A percentile compares a stretch with the other conserved stretches of the same genome.
phyloP scores from a whole-genome alignment of 2,797 vertebrate genomes.

The Chaenodraco wilsoni region DNA sequence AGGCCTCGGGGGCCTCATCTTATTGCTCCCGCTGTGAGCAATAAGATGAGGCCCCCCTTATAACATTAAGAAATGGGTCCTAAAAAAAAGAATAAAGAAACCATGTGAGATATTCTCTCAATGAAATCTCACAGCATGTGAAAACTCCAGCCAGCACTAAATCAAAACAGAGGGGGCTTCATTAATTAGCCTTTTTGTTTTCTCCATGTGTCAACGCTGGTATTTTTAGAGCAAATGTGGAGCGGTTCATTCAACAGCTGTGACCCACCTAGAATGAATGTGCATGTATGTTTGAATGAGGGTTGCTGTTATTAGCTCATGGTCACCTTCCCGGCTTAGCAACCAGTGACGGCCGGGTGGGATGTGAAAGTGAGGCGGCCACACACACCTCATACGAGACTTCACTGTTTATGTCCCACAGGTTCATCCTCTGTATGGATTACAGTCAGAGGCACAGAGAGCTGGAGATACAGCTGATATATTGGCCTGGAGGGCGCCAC shows the following conservation, averaged over 20 bases:
- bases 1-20: slow-evolving; percentile 41
- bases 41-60: too few relatives aligned
- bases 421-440: slow-evolving; percentile 50
- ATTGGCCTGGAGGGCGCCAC: slow-evolving; percentile 24
- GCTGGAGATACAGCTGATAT: slow-evolving; percentile 10
- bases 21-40: slow-evolving; percentile 38
- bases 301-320: slow-evolving; percentile 76
- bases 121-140: slow-evolving; percentile 61
- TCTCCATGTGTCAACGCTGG: slow-evolving; percentile 60
- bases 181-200: slow-evolving; percentile 70
- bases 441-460: slow-evolving; percentile 17
- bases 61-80: slow-evolving; percentile 44
- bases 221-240: slow-evolving; percentile 74
- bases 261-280: slow-evolving; percentile 77
- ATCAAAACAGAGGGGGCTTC: slow-evolving; percentile 63
- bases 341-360: slow-evolving; percentile 41
- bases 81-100: background rate
- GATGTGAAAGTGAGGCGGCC: slow-evolving; percentile 59
- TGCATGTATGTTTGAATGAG: slow-evolving; percentile 56
- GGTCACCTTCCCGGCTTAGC: slow-evolving; percentile 72
- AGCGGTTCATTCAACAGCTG: slow-evolving; percentile 78
- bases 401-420: slow-evolving; percentile 42
- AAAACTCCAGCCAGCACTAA: slow-evolving; percentile 40
- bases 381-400: slow-evolving; percentile 60
- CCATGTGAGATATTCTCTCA: slow-evolving; percentile 41